phyloP scores from a whole-genome alignment of 1,140 invertebrate species.

The Ctenoplectra terminalis region DNA sequence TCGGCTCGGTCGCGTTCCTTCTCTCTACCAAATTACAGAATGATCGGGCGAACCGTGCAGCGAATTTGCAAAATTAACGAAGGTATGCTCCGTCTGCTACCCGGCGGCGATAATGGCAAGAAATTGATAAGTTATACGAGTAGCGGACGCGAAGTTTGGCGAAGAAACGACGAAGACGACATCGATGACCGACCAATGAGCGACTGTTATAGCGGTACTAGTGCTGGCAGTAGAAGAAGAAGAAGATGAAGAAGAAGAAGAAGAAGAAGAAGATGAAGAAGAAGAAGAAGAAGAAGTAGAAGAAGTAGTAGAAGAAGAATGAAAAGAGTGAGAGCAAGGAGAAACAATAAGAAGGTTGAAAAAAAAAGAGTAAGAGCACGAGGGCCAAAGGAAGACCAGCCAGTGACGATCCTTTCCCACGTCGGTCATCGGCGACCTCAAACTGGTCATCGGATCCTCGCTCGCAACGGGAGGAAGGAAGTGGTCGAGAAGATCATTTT shows the following conservation, averaged over 20 bases:
- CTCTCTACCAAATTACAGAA: constrained; percentile 13
- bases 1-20: too few species aligned
- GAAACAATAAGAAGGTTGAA: constrained; percentile 54
- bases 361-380: constrained; percentile 37
- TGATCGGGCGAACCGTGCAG: background rate
- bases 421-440: constrained; percentile 82
- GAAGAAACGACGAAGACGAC: constrained; percentile 29
- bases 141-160: constrained; percentile 12
- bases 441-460: constrained; percentile 82
- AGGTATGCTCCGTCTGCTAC: constrained; percentile 16
- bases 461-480: constrained; percentile 78
- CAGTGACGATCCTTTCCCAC: constrained; percentile 81
- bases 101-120: constrained; percentile 41
- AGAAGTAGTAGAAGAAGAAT: constrained; percentile 43
- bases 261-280: constrained; percentile 42
- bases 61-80: constrained; percentile 48
- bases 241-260: constrained; percentile 51
- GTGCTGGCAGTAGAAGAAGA: background rate
- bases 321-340: constrained; percentile 49
- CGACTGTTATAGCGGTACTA: background rate
- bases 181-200: background rate
- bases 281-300: constrained; percentile 54
- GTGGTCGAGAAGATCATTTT: constrained; percentile 81
- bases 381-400: constrained; percentile 55
- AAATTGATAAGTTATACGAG: constrained; percentile 61